Base-by-base conservation (phyloP, 2,113 vertebrate species). In the Aplodontia rufa region DNA sequence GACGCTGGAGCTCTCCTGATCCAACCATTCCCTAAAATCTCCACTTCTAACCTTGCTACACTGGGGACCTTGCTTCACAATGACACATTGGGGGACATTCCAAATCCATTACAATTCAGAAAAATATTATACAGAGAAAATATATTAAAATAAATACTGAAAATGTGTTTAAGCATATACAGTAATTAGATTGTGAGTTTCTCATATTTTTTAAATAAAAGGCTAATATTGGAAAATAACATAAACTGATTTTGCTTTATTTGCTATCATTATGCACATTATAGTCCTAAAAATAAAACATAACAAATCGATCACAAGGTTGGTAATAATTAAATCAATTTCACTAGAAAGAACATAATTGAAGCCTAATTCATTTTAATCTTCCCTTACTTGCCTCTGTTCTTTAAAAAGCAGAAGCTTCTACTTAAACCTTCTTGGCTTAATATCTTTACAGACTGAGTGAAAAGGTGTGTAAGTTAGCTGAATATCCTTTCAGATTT, bases 321-420 rank as follows among this genome's bases (percentile, higher is more conserved):
- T 89, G 14, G 13, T 90, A 35, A 74, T 81, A 71, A 92, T 76
- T 80, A 84, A 72, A 60, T 86, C 47, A 45, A 35, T 82, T 28
- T 86, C 13, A 13, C 74, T 28, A 47, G n/a, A 87, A 79, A 71
- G 40, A 76, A 13, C 5, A 88, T 64, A 86, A 85, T 81, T 82
- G 24, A 92, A 71, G 75, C 10, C 92, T 49, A 64, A 71, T 62
- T 91, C 55, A 76, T 85, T 88, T 91, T 86, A 51, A 68, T 79
- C 17, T 72, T 83, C 35, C 79, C 26, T 69, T 95, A 28, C 45
- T 20, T 53, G 53, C 35, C 10, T 66, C 12, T 13, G 62, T 14
- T 42, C 11, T 85, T 20, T 82, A 64, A 89, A 86, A 85, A 75
- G 28, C 60, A 45, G 26, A 51, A 80, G 76, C 47, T 86, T 93